Base-by-base conservation (phyloP, 2,113 vertebrate species). In the Hylia prasina region DNA sequence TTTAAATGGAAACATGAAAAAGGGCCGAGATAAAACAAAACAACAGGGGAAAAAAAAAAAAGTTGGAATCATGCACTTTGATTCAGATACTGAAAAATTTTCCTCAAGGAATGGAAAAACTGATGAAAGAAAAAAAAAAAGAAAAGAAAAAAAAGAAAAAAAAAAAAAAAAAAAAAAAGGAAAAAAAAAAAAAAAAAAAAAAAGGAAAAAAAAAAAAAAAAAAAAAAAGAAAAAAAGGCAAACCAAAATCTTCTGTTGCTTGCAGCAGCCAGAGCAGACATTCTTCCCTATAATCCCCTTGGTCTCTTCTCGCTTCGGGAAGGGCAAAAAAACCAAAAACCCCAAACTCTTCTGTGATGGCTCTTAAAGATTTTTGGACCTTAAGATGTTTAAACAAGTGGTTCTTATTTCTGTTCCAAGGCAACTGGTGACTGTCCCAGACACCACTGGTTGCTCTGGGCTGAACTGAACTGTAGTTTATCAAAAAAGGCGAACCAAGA, bases 81-180 rank as follows among this genome's bases (percentile, higher is more conserved):
- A 97, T 98, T 98, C 93, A 95, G 96, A 98, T 94, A 93, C 91
- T 82, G 93, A 97, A 97, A 97, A 97, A 85, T 53, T 93, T 94
- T 97, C 93, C 95, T 97, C 90, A 83, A 95, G 91, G 97, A 97
- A 97, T 93, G 96, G 97, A 97, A 97, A 97, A 93, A 75, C 40
- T 95, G 91, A 97, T 83, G n/a, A 27, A 61, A 63, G 3, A 30
- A 56, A 24, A 37, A 33, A 39, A 28, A 17, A 5, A 60, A 37
- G 50, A 30, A 35, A 22, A 21, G 44, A 31, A 22, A 39, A 47
- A 24, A 30, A 22, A 60, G 60, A 35, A 39, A 20, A 45, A 45
- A 44, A 44, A 37, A 39, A 77, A 73, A 33, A 54, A 30, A 30
- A 56, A 45, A 23, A 30, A 31, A 27, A 61, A 63, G 3, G 25